These are phyloP conservation scores for Heliconius charithonia DNA, from an alignment of 2,888 invertebrate genomes.

Conservation along the genomic window DNA sequence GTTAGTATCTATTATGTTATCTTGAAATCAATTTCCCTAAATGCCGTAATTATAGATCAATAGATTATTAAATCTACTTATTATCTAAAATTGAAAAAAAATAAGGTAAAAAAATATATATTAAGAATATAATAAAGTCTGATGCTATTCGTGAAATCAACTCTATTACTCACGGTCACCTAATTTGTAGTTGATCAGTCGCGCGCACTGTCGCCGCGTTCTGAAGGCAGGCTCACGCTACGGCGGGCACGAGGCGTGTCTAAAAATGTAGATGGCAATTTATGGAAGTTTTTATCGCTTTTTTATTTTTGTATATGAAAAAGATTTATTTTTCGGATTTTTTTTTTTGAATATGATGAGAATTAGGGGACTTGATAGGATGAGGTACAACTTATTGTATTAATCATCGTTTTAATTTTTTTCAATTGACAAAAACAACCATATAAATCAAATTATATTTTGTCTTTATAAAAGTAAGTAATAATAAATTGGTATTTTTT, in stretches of 20 bases:
- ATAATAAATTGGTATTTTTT: too few relatives aligned
- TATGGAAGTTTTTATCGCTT: neutral
- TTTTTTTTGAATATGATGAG: neutral
- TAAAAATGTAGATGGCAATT: constrained; percentile 26
- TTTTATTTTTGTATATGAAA: neutral
- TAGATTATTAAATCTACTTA: too few relatives aligned
- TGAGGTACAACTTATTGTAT: too few relatives aligned
- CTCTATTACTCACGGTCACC: constrained; percentile 67
- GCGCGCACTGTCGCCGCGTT: constrained; percentile 41
- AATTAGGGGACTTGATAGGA: too few relatives aligned
- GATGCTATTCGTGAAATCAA: constrained; percentile 60
- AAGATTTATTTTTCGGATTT: accelerated
- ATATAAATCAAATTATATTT: too few relatives aligned
- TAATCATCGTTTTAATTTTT: too few relatives aligned
- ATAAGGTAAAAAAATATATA: neutral
- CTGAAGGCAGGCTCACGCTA: constrained; percentile 38
- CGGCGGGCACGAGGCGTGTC: constrained; percentile 34
- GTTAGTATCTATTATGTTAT: too few relatives aligned
- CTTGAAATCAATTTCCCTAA: too few relatives aligned
- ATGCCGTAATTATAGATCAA: too few relatives aligned
- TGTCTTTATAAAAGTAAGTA: too few relatives aligned
- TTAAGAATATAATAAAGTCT: constrained; percentile 46
- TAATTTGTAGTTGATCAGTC: constrained; percentile 46
- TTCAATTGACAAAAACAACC: too few relatives aligned
- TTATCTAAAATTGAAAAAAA: neutral